phyloP scores from a whole-genome alignment of 2,113 vertebrate species.

The Protomyctophum bolini region DNA sequence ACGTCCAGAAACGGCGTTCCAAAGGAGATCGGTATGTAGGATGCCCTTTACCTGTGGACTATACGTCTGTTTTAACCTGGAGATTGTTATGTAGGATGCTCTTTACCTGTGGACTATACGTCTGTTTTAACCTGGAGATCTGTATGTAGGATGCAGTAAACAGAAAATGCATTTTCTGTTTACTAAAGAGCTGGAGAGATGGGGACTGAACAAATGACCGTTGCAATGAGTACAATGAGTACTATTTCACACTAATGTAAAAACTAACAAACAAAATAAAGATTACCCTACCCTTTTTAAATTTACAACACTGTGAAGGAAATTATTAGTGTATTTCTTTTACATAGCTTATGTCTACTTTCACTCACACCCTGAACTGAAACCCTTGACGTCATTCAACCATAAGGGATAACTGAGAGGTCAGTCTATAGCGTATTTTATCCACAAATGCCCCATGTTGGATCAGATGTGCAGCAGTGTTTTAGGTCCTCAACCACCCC shows the following conservation, averaged over 20 bases:
- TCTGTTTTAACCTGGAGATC: too few relatives aligned
- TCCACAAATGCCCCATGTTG: constrained; percentile 13
- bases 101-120: neutral
- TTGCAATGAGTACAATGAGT: too few relatives aligned
- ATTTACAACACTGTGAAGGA: neutral
- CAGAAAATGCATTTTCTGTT: too few relatives aligned
- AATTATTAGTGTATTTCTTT: neutral
- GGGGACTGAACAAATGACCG: too few relatives aligned
- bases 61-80: too few relatives aligned
- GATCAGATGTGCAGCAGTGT: constrained; percentile 40
- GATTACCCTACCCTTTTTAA: neutral
- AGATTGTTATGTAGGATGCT: constrained; percentile 82
- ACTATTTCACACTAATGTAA: too few relatives aligned
- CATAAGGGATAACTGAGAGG: too few relatives aligned
- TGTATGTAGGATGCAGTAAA: constrained; percentile 71
- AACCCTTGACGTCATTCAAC: too few relatives aligned
- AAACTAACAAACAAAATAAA: too few relatives aligned
- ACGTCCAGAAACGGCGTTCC: constrained; percentile 89
- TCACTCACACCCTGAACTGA: neutral
- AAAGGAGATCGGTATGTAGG: constrained; percentile 90
- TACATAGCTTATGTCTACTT: neutral
- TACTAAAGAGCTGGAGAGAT: too few relatives aligned
- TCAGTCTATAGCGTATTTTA: too few relatives aligned
- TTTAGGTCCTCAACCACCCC: constrained; percentile 44
- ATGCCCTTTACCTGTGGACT: neutral